These are phyloP conservation scores for Girardinus metallicus DNA, from an alignment of 2,797 vertebrate genomes.

Conservation along the genomic window DNA sequence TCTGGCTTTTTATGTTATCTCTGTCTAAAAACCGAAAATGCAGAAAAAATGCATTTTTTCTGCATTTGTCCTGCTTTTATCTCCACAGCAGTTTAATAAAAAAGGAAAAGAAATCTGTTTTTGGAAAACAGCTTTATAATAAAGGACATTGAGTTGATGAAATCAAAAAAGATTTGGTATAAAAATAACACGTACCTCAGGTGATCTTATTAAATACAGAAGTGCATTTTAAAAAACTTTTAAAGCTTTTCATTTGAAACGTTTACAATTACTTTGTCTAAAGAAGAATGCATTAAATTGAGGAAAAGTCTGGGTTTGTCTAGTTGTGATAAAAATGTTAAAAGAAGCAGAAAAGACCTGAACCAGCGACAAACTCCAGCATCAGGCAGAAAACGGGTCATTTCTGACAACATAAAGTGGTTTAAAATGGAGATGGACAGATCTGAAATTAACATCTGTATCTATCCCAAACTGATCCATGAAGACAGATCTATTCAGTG, in stretches of 20 bases:
- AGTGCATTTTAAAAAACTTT: not conserved
- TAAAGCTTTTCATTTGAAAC: not conserved
- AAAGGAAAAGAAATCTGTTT: conserved; percentile 46
- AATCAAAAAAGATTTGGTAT: conserved; percentile 28
- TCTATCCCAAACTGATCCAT: too few species aligned
- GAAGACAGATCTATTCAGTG: too few species aligned
- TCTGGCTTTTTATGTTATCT: not conserved
- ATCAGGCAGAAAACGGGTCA: not conserved
- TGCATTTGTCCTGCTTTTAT: conserved; percentile 24
- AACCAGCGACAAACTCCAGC: not conserved
- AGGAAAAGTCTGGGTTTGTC: not conserved
- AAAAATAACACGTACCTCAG: conserved; percentile 1
- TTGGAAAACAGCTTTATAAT: conserved; percentile 59
- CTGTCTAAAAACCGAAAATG: not conserved
- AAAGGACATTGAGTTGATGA: conserved; percentile 39
- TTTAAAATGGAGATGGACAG: too few species aligned
- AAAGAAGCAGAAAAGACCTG: not conserved
- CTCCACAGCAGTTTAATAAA: conserved; percentile 35
- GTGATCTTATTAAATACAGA: not conserved
- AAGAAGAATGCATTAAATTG: not conserved
- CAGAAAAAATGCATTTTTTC: not conserved
- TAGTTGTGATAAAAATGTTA: not conserved
- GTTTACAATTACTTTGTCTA: not conserved
- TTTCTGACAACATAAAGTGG: not conserved
- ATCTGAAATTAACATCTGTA: too few species aligned